Evolutionary conservation across 2,888 invertebrate genomes (phyloP).

Genomic region (Caenorhabditis macrosperma): DNA sequence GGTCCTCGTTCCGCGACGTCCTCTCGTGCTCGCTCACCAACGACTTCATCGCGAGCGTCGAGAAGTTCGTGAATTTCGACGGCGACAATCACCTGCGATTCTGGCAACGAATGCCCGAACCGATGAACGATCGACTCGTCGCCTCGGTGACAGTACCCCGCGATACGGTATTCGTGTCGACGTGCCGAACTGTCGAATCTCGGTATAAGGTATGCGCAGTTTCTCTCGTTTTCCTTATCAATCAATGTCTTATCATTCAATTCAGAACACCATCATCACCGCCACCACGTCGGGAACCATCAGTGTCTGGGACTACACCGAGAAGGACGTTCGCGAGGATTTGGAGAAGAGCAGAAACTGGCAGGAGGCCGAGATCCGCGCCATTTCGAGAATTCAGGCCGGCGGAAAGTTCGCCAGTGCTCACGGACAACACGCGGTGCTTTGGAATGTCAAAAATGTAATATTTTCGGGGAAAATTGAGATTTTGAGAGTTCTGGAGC

Average conservation of each 20-base stretch:
- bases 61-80: slow-evolving; percentile 53
- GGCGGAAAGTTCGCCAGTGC: slow-evolving; percentile 50
- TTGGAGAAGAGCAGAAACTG: slow-evolving; percentile 39
- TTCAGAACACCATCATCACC: slow-evolving; percentile 46
- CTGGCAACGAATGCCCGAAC: slow-evolving; percentile 48
- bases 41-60: slow-evolving; percentile 42
- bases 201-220: slow-evolving; percentile 18
- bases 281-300: slow-evolving; percentile 53
- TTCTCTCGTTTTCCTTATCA: too few species aligned
- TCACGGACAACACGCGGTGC: slow-evolving; percentile 47
- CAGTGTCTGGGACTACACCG: slow-evolving; percentile 47
- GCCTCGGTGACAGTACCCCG: slow-evolving; percentile 36
- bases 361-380: slow-evolving; percentile 49
- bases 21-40: slow-evolving; percentile 16
- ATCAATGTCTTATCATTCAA: not conserved
- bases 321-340: slow-evolving; percentile 51
- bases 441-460: slow-evolving; percentile 58
- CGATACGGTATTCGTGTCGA: slow-evolving; percentile 43
- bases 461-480: too few species aligned
- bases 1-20: slow-evolving; percentile 48
- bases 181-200: slow-evolving; percentile 13
- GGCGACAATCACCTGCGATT: slow-evolving; percentile 60
- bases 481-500: too few species aligned
- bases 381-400: slow-evolving; percentile 38
- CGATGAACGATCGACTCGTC: slow-evolving; percentile 4